Evolutionary conservation across 2,113 vertebrate genomes (phyloP), one percentile per base, ranked within the genome.

Genomic region (Perca schrenkii): DNA sequence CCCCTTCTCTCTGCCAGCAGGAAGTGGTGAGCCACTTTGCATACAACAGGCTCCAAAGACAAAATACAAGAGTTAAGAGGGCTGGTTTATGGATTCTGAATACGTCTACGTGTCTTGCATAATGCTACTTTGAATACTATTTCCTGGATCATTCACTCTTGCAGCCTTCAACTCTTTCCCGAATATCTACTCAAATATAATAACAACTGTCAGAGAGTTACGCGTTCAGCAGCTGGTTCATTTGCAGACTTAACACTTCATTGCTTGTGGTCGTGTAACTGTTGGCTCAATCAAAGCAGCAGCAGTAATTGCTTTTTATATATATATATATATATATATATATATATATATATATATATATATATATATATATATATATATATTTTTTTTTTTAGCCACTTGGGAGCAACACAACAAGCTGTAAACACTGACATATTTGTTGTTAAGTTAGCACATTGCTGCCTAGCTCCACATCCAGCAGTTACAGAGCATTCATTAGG

Each of bases 1-100:
- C 46, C 90, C 92, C 88, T 68, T 52, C 34, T 40, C n/a, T 65
- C 58, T 4, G 3, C 53, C 19, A 89, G 67, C 88, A 90, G 93
- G 89, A 92, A 93, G 80, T 77, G 21, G 43, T 36, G 19, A 60
- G 15, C 15, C 12, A 16, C 15, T 92, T 89, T 84, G 76, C 81
- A 81, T 56, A 81, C 52, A 83, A 76, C 77, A 68, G 60, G 53
- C 34, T 72, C 10, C 36, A 63, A 63, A 80, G 53, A 75, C 17
- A 43, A 43, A 43, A 10, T 11, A 43, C 10, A 0, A 43, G 40
- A 43, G 10, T 43, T 43, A 43, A 43, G 40, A 43, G 40, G 40
- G 8, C 10, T 10, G 40, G 40, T 64, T 56, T 28, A 6, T 67
- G 25, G 16, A 52, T 7, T 67, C 22, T 28, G 64, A 28, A 49